Evolutionary conservation across 2,888 invertebrate species (phyloP), one percentile per base, ranked within the genome.

Genomic region (Anarsia innoxiella): DNA sequence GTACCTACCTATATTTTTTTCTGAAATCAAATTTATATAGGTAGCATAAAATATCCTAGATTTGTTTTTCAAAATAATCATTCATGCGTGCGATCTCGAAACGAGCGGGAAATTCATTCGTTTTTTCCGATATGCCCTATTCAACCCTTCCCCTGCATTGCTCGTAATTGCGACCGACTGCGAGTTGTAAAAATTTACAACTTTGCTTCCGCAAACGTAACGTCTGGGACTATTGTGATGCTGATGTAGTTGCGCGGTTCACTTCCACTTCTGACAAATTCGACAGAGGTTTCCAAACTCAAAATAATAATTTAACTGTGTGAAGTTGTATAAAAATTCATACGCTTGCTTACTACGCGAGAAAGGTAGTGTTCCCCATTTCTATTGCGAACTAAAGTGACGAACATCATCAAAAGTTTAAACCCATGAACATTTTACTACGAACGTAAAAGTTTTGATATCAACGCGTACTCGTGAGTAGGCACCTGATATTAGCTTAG

Each of bases 161-260:
- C n/a, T n/a, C n/a, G 64, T 66, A 66, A 69, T 68, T 66, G 66
- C 66, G 47, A 51, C 49, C 66, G 66, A 53, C 60, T 49, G 57
- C 44, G 54, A 63, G 78, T 69, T 75, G 70, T 83, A 82, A 83
- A 82, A 78, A 72, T 83, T 82, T 77, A 83, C 79, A 73, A 73
- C 78, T 60, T 49, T 46, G 67, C 72, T 72, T 78, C 79, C 77
- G 73, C 59, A 53, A 56, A 55, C 62, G 56, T 59, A 54, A 58
- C 64, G 66, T 65, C 59, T 64, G 62, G 58, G 37, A 41, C 59
- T 58, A 73, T 82, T 80, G 78, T 80, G 63, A 78, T 76, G 76
- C 57, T 75, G 77, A 77, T 74, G 65, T 56, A 55, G 59, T 51
- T 49, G 48, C 53, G 51, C 46, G 53, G 59, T 60, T 66, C 60